These are phyloP conservation scores for Cygnus buccinator DNA, from an alignment of 2,113 vertebrate genomes.

Conservation along the genomic window DNA sequence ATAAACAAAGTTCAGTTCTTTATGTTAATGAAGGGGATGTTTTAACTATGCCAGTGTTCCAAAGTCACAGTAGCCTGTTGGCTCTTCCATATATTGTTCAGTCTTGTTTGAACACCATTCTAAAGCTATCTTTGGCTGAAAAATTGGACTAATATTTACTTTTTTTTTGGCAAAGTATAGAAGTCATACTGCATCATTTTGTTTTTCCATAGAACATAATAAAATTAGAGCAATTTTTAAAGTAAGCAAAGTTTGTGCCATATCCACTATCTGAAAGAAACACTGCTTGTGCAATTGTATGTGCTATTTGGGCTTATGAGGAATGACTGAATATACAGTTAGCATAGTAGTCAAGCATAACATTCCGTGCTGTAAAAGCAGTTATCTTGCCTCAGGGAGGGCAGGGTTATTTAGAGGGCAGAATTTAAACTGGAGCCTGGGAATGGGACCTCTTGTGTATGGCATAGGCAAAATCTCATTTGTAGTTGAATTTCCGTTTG, in stretches of 20 bases:
- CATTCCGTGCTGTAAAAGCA: not conserved
- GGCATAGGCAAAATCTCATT: not conserved
- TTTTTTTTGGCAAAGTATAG: not conserved
- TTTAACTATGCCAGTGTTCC: not conserved
- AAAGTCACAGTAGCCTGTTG: not conserved
- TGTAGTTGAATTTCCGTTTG: constrained; percentile 1
- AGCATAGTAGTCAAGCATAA: not conserved
- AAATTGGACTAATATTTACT: not conserved
- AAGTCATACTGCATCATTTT: not conserved
- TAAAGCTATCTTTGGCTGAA: not conserved
- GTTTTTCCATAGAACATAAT: not conserved
- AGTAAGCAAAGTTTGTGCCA: not conserved
- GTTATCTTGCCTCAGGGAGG: not conserved
- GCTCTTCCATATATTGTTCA: not conserved
- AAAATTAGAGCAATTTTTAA: not conserved
- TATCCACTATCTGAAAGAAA: not conserved
- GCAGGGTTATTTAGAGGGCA: constrained; percentile 29
- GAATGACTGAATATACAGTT: not conserved
- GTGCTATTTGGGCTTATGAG: not conserved
- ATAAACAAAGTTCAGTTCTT: too few species aligned
- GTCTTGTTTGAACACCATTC: not conserved
- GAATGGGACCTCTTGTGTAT: not conserved
- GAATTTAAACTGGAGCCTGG: not conserved
- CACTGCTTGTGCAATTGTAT: not conserved
- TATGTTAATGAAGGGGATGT: not conserved